Base-by-base conservation (phyloP, 2,797 vertebrate genomes). In the Ctenopoma kingsleyae region DNA sequence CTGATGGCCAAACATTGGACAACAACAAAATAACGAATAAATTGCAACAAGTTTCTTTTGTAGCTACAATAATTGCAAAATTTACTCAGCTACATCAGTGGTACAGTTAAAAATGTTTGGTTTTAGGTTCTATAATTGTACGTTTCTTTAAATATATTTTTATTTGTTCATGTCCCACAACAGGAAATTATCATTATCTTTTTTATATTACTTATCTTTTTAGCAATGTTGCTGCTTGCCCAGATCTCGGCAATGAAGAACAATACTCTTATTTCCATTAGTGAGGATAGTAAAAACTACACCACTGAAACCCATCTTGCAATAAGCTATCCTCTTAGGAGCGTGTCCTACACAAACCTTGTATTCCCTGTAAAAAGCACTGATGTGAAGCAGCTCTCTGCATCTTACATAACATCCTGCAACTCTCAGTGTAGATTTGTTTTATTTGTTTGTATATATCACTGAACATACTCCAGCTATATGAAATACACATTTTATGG, bases 401-500 rank as follows among this genome's bases (percentile, higher is more conserved):
- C 52, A 46, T 51, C 22, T 41, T 46, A 27, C 25, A 19, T 44
- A 70, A 57, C 52, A 32, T 1, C 5, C 13, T 52, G 23, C 11
- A 56, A 35, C 44, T 59, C 17, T 51, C 15, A 32, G 1, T 15
- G 25, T 38, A 17, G 2, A 61, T 68, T 20, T 51, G 36, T 61
- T 50, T 73, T 15, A 35, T 50, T 35, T 25, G 15, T 27, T 36
- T 35, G 53, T 2, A 51, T 35, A 61, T 1, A 59, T 3, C 43
- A 51, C 10, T 65, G n/a, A 36, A 59, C 49, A 60, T 0, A 13
- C 36, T 38, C 11, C 36, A 56, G 43, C 65, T 12, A 16, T 32
- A 66, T 61, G 44, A 67, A 76, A 76, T 19, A n/a, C 36, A 56
- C 61, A 49, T 25, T 53, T 50, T 52, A 71, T 27, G n/a, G 41